phyloP scores from a whole-genome alignment of 2,113 vertebrate species.

The Boulengerochromis microlepis region DNA sequence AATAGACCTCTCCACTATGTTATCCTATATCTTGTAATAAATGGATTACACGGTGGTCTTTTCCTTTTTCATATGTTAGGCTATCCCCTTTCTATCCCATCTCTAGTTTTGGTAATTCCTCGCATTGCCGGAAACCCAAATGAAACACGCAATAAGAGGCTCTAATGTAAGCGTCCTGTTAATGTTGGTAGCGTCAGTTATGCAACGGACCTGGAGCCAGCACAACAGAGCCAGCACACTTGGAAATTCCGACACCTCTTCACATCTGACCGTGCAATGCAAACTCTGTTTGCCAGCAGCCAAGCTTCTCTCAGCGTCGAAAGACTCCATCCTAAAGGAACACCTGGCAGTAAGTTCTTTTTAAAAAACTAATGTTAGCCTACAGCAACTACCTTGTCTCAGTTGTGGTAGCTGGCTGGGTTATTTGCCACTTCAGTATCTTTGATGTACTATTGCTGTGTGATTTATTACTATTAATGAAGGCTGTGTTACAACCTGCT shows the following conservation, averaged over 20 bases:
- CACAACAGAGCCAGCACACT: not conserved
- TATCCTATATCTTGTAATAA: not conserved
- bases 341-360: not conserved
- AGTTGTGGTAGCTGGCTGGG: not conserved
- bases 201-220: not conserved
- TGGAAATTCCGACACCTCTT: not conserved
- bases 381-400: not conserved
- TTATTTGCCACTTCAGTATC: not conserved
- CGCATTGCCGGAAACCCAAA: not conserved
- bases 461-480: not conserved
- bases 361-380: not conserved
- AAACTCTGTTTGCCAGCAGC: not conserved
- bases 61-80: not conserved
- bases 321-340: not conserved
- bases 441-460: not conserved
- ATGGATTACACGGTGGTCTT: accelerated
- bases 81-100: not conserved
- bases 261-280: not conserved
- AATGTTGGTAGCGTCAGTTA: not conserved
- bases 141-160: not conserved
- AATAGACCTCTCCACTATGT: not conserved
- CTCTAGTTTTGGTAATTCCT: not conserved
- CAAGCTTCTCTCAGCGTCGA: not conserved
- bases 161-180: not conserved
- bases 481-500: not conserved